Conservation (phyloP, 2,797 vertebrate species). For the Cuculus canorus region DNA sequence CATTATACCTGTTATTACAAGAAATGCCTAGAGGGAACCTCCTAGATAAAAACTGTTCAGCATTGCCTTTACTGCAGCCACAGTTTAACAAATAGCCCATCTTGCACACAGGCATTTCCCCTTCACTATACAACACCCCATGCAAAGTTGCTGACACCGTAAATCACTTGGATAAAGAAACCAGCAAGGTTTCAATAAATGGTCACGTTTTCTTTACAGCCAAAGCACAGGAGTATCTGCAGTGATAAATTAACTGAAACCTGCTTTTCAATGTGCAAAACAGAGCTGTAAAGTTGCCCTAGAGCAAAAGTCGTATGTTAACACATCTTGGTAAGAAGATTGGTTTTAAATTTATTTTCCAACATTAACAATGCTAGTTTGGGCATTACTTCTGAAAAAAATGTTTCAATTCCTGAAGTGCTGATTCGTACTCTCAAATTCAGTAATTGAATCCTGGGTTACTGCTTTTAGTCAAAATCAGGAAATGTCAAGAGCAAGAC, state of each 20-base stretch:
- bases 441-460: neutral
- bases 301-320: neutral
- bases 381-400: neutral
- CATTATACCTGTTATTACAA: neutral
- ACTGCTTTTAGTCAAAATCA: neutral
- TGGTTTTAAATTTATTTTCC: neutral
- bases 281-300: neutral
- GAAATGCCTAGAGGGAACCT: neutral
- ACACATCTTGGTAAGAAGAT: neutral
- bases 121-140: neutral
- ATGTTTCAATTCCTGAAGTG: neutral
- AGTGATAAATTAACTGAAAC: neutral
- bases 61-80: neutral
- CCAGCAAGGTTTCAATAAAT: neutral
- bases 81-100: neutral
- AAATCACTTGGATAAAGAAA: neutral
- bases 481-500: neutral
- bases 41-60: neutral
- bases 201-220: neutral
- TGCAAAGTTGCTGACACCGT: neutral
- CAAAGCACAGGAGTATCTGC: neutral
- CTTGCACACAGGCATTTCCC: neutral
- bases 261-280: neutral
- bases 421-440: neutral
- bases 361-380: neutral